A percentile compares a stretch with the other conserved stretches of the same genome.
Conservation (phyloP, 2,888 invertebrate genomes). For the Camptogramma bilineatum region DNA sequence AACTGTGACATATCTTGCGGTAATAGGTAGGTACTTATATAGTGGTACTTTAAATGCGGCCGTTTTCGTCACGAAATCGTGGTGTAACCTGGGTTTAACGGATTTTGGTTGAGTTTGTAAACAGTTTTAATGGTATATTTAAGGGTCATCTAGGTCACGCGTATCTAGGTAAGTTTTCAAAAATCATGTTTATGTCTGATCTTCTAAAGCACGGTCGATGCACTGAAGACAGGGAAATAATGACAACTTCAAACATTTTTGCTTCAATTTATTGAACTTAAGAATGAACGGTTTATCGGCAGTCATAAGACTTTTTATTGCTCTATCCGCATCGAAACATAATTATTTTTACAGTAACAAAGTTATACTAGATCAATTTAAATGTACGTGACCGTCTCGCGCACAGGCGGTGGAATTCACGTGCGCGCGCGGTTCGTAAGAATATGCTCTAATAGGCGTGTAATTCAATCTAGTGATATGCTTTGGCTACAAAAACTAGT, state of each 20-base stretch:
- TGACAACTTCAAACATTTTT: background rate
- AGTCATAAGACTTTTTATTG: constrained; percentile 36
- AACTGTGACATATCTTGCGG: constrained; percentile 49
- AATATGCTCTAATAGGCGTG: constrained; percentile 69
- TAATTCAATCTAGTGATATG: constrained; percentile 64
- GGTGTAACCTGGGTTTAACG: constrained; percentile 36
- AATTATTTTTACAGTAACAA: constrained; percentile 49
- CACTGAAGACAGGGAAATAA: background rate
- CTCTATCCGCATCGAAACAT: constrained; percentile 40
- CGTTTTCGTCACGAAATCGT: constrained; percentile 41
- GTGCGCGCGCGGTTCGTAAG: constrained; percentile 50
- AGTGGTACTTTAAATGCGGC: constrained; percentile 36
- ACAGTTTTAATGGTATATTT: constrained; percentile 12
- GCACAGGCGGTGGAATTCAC: constrained; percentile 34
- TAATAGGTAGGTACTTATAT: constrained; percentile 46
- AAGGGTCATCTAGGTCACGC: background rate
- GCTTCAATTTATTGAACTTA: constrained; percentile 8
- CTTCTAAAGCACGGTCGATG: background rate
- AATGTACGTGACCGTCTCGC: constrained; percentile 50
- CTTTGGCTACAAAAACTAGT: constrained; percentile 41
- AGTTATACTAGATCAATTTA: constrained; percentile 50
- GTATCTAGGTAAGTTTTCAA: background rate
- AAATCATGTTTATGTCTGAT: background rate
- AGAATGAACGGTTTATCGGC: constrained; percentile 22
- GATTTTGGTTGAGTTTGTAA: constrained; percentile 18